These are phyloP conservation scores for Caenorhabditis panamensis DNA, from an alignment of 2,888 invertebrate genomes.

Conservation along the genomic window DNA sequence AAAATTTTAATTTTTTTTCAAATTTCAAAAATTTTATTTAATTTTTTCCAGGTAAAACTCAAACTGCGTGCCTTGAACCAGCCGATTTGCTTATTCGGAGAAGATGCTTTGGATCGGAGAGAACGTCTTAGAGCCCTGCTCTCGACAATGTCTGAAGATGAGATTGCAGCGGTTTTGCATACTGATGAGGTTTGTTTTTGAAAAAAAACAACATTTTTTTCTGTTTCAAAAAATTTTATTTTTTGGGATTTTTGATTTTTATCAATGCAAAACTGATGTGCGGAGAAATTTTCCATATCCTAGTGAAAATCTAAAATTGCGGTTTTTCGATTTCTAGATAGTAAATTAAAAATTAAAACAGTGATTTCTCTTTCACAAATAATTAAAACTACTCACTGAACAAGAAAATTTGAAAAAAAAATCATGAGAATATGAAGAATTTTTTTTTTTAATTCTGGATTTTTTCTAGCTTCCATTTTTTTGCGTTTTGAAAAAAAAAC, in stretches of 20 bases:
- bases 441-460: not conserved
- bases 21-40: not conserved
- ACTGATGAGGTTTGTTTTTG: slow-evolving; percentile 88
- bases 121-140: slow-evolving; percentile 92
- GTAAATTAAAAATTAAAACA: too few species aligned
- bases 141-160: slow-evolving; percentile 85
- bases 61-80: slow-evolving; percentile 94
- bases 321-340: too few species aligned
- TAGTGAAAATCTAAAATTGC: too few species aligned
- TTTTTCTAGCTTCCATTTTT: too few species aligned
- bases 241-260: too few species aligned
- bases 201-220: too few species aligned
- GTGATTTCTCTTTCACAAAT: too few species aligned
- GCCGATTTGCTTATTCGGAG: slow-evolving; percentile 97
- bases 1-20: not conserved
- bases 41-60: slow-evolving; percentile 87
- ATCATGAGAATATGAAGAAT: not conserved
- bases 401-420: not conserved
- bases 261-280: too few species aligned
- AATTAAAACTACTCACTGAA: too few species aligned
- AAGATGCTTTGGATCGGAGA: slow-evolving; percentile 96
- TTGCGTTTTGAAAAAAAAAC: too few species aligned
- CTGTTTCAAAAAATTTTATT: too few species aligned
- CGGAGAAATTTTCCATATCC: too few species aligned
- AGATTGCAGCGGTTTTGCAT: slow-evolving; percentile 83